phyloP scores from a whole-genome alignment of 2,888 invertebrate species.

The Tridacna crocea region DNA sequence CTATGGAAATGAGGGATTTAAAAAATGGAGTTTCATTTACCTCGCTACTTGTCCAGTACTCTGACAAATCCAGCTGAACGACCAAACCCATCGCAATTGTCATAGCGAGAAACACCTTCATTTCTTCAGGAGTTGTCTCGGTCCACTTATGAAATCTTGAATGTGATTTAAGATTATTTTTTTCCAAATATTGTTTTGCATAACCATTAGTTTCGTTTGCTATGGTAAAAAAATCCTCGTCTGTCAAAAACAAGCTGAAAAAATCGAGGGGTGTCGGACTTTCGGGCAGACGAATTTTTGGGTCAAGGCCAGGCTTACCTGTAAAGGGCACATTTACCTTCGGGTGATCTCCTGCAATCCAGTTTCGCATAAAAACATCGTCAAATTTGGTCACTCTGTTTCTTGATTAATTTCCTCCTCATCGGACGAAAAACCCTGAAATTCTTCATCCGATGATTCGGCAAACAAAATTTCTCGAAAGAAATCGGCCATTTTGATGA shows the following conservation, averaged over 20 bases:
- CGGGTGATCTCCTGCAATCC: background rate
- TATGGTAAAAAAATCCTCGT: constrained; percentile 34
- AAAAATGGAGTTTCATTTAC: constrained; percentile 51
- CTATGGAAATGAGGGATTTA: constrained; percentile 37
- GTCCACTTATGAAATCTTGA: constrained; percentile 40
- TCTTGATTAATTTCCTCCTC: background rate
- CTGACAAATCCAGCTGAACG: constrained; percentile 39
- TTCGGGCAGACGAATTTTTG: constrained; percentile 16
- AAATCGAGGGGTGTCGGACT: constrained; percentile 26
- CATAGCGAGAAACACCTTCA: constrained; percentile 42
- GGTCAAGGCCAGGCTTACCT: background rate
- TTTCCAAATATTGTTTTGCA: constrained; percentile 30
- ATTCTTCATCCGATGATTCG: background rate
- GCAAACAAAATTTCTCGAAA: background rate
- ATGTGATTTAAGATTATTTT: background rate
- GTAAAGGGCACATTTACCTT: constrained; percentile 1
- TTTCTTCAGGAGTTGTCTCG: constrained; percentile 35
- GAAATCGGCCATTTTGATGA: background rate
- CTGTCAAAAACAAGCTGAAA: constrained; percentile 21
- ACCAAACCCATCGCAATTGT: constrained; percentile 43
- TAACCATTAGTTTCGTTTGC: constrained; percentile 46
- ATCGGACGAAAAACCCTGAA: background rate
- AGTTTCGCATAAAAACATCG: constrained; percentile 1
- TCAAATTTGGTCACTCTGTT: background rate
- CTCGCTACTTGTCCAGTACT: constrained; percentile 48